Evolutionary conservation across 2,113 vertebrate species (phyloP).

Genomic region (Chiloscyllium plagiosum): DNA sequence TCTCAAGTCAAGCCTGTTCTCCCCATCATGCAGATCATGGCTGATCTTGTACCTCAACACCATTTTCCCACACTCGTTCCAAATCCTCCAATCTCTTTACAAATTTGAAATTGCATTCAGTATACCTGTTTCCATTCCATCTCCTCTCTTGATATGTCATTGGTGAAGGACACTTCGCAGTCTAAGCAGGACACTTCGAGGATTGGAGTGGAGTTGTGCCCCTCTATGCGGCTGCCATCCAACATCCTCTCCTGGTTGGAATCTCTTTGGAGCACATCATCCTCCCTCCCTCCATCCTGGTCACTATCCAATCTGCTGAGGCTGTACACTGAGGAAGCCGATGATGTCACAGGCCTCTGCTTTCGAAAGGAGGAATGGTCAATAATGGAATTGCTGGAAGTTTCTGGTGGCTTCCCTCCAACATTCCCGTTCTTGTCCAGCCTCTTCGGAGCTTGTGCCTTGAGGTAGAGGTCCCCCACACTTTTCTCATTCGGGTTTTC

Average conservation of each 20-base stretch:
- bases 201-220: slow-evolving; percentile 43
- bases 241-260: neutral
- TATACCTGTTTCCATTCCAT: slow-evolving; percentile 79
- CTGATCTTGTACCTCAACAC: no score
- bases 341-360: slow-evolving; percentile 45
- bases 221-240: neutral
- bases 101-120: neutral
- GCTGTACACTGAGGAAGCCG: slow-evolving; percentile 50
- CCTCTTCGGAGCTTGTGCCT: neutral
- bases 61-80: no score
- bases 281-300: neutral
- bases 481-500: slow-evolving; percentile 49
- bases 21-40: no score
- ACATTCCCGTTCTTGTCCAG: neutral
- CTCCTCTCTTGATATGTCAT: slow-evolving; percentile 51
- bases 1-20: no score
- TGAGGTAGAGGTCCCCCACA: slow-evolving; percentile 40
- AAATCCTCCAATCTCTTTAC: no score
- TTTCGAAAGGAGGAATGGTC: slow-evolving; percentile 41
- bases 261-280: neutral
- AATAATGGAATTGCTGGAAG: slow-evolving; percentile 39
- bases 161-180: slow-evolving; percentile 47
- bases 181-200: slow-evolving; percentile 60
- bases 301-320: neutral
- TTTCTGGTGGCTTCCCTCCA: neutral